Evolutionary conservation across 2,888 invertebrate genomes (phyloP), one percentile per base, ranked within the genome.

Genomic region (Plagodis dolabraria): DNA sequence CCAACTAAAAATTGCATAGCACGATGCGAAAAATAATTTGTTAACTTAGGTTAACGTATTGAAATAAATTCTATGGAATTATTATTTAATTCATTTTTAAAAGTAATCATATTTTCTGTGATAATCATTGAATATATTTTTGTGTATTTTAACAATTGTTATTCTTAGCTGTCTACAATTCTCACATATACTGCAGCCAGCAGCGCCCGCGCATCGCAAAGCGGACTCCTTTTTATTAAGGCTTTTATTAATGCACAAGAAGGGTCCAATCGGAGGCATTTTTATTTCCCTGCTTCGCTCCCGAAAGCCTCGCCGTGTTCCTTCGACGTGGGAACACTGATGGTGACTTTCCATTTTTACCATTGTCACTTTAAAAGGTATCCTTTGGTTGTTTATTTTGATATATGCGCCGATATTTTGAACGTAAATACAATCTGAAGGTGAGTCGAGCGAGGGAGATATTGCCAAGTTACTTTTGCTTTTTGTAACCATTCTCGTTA

Each of bases 181-280:
- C 63, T 64, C 38, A 0, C 53, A 36, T 79, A 75, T 83, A 80
- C 87, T 81, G 56, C 54, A 60, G 63, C 74, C 71, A 72, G 75
- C 78, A 79, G 85, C 88, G 86, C 85, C 79, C 81, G 87, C 85
- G 87, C 87, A 84, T 77, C 80, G 83, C 82, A 68, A 81, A 80
- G 83, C 83, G 83, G 83, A 84, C 86, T 79, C 80, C 80, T 85
- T 81, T 75, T 87, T 89, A 88, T 85, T 85, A 83, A 86, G 79
- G 84, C 83, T 88, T 87, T 87, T 89, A 89, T 88, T 86, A 88
- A 86, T 84, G 84, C 81, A 82, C 74, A 72, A 75, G 74, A 74
- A 74, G 76, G 82, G 77, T 76, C 72, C 72, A 70, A 66, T 65
- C 78, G 76, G 80, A 83, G 86, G 88, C 84, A 86, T 88, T 89